These are phyloP conservation scores for Xestia ashworthii DNA, from an alignment of 2,888 invertebrate species.

Conservation along the genomic window DNA sequence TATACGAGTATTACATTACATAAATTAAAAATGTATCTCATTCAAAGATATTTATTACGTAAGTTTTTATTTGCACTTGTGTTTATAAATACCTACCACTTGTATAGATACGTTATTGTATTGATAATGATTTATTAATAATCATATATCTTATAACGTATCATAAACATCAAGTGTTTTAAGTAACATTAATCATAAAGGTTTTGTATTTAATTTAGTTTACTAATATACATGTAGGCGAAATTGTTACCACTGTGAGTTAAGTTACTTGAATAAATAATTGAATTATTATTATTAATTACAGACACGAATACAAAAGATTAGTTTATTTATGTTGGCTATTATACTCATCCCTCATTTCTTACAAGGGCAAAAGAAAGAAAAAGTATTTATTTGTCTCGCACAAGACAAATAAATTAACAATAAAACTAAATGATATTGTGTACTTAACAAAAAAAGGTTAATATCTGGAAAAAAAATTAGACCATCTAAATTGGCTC, in stretches of 20 bases:
- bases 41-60: constrained; percentile 36
- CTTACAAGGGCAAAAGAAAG: not conserved
- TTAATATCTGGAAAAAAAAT: no score
- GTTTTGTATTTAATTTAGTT: no score
- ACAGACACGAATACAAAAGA: not conserved
- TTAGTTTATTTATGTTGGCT: not conserved
- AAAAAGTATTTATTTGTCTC: no score
- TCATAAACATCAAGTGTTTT: not conserved
- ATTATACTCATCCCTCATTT: not conserved
- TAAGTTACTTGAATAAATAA: no score
- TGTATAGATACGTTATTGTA: constrained; percentile 1
- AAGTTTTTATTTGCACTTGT: constrained; percentile 29
- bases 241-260: no score
- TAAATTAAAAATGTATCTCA: constrained; percentile 40
- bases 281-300: constrained; percentile 6
- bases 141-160: not conserved
- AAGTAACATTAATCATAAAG: constrained; percentile 1
- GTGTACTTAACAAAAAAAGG: no score
- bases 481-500: no score
- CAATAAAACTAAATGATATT: no score
- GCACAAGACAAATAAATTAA: no score
- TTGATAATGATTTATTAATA: constrained; percentile 20
- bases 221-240: no score
- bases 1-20: constrained; percentile 45
- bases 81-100: constrained; percentile 12